These are phyloP conservation scores for Graphium colonna DNA, from an alignment of 2,888 invertebrate genomes.

Conservation along the genomic window DNA sequence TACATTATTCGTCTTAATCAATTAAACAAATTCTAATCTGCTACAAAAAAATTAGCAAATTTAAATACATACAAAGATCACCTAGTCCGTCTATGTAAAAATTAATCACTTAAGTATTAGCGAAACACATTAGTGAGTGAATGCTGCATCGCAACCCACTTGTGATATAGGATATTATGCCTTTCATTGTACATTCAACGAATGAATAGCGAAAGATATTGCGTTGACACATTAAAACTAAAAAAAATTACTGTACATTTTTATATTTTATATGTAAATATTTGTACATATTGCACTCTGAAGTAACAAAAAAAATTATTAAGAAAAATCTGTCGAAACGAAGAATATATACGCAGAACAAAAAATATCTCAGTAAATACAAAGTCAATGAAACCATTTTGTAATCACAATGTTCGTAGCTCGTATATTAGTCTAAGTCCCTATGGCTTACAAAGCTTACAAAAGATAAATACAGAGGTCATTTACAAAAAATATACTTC, in stretches of 20 bases:
- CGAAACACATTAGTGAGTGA: conserved; percentile 68
- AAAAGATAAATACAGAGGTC: conserved; percentile 79
- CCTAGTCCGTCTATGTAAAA: conserved; percentile 75
- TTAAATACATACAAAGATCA: conserved; percentile 78
- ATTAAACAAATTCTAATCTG: conserved; percentile 78
- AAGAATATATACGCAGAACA: conserved; percentile 64
- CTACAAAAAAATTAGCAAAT: conserved; percentile 78
- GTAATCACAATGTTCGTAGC: conserved; percentile 76
- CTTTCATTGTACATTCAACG: conserved; percentile 71
- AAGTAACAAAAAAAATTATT: conserved; percentile 77
- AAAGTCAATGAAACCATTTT: conserved; percentile 60
- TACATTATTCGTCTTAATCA: conserved; percentile 74
- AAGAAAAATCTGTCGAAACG: conserved; percentile 69
- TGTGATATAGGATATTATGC: conserved; percentile 75
- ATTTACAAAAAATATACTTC: conserved; percentile 80
- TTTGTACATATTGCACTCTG: conserved; percentile 88
- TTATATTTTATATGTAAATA: conserved; percentile 81
- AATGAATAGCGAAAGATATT: conserved; percentile 67
- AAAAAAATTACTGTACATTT: conserved; percentile 76
- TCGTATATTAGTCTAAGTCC: conserved; percentile 73
- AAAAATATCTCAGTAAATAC: conserved; percentile 63
- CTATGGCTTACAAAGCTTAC: conserved; percentile 77
- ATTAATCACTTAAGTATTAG: conserved; percentile 76
- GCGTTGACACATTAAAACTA: conserved; percentile 78
- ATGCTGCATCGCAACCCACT: conserved; percentile 49